A percentile compares a stretch with the other conserved stretches of the same genome.
phyloP scores from a whole-genome alignment of 2,113 vertebrate species.

The Todiramphus chloris region DNA sequence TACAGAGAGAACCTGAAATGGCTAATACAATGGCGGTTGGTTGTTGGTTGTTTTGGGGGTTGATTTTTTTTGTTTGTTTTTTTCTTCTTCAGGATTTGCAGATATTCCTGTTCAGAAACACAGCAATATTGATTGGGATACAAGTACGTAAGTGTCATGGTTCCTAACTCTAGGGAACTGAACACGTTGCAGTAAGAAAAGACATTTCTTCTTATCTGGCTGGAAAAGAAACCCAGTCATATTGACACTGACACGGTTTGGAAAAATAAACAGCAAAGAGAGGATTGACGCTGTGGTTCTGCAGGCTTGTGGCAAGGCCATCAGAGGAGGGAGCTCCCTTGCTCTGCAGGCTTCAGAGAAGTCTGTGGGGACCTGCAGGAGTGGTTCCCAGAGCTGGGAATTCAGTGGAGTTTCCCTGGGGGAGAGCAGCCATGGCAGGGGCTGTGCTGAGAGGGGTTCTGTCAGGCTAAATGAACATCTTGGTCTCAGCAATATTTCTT shows the following conservation, averaged over 20 bases:
- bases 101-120: background rate
- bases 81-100: background rate
- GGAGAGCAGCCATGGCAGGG: fast-evolving
- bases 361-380: background rate
- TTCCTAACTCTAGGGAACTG: background rate
- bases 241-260: background rate
- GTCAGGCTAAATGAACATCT: background rate
- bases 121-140: background rate
- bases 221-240: background rate
- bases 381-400: background rate
- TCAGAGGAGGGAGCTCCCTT: background rate
- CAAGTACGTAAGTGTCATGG: background rate
- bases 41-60: background rate
- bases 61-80: background rate
- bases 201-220: background rate
- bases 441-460: background rate
- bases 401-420: background rate
- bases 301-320: background rate
- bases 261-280: background rate
- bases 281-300: fast-evolving
- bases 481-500: background rate
- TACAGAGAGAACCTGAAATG: background rate
- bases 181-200: background rate
- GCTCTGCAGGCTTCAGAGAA: background rate
- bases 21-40: background rate